A percentile compares a stretch with the other conserved stretches of the same genome.
phyloP scores from a whole-genome alignment of 2,113 vertebrate species.

The Vulpes vulpes region DNA sequence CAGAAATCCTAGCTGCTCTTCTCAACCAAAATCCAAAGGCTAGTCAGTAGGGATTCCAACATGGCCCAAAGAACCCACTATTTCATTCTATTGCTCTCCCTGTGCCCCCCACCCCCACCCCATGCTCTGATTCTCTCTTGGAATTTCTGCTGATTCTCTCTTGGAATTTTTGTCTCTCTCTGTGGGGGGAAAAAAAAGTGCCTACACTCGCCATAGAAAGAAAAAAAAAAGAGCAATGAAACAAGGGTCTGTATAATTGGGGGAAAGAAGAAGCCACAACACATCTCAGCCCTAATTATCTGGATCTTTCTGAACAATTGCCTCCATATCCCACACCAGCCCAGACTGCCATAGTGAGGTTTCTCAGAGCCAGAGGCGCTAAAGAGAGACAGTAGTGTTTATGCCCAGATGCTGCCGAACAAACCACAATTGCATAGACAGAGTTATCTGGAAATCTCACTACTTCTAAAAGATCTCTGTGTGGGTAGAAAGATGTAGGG shows the following conservation, averaged over 20 bases:
- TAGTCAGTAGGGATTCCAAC: constrained; percentile 16
- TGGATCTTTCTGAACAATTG: constrained; percentile 78
- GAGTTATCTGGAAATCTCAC: constrained; percentile 82
- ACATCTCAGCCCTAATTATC: constrained; percentile 76
- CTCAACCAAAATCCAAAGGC: constrained; percentile 56
- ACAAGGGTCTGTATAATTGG: constrained; percentile 70
- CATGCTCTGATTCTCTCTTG: background rate
- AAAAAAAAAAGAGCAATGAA: background rate
- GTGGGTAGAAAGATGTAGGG: constrained; percentile 75
- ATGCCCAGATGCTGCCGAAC: constrained; percentile 72
- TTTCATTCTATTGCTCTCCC: background rate
- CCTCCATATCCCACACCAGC: constrained; percentile 73
- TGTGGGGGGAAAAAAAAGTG: background rate
- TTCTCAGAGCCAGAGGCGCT: constrained; percentile 82
- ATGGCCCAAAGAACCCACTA: background rate
- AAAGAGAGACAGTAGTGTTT: constrained; percentile 83
- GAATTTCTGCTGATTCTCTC: constrained; percentile 47
- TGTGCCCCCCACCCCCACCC: background rate
- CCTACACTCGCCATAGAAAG: background rate
- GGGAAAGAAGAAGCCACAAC: constrained; percentile 69
- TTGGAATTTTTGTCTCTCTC: constrained; percentile 28
- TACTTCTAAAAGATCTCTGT: constrained; percentile 79
- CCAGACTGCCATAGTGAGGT: constrained; percentile 74
- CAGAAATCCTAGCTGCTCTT: constrained; percentile 44
- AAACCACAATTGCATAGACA: constrained; percentile 82